Evolutionary conservation across 2,888 invertebrate species (phyloP), one percentile per base, ranked within the genome.

Genomic region (Tipula confusa): DNA sequence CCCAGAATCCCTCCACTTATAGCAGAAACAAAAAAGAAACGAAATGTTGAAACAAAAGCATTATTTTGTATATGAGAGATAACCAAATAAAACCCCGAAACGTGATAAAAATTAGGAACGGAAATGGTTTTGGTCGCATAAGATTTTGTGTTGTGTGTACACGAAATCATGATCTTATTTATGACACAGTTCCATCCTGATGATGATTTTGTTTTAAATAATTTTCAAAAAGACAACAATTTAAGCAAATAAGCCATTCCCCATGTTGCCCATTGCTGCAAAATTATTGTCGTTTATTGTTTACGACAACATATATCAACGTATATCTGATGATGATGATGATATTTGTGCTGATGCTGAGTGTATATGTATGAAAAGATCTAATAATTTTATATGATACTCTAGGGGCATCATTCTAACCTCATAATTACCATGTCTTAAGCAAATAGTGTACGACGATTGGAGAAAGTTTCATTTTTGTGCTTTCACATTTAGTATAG

Each of bases 361-460:
- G n/a, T n/a, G n/a, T n/a, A n/a, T n/a, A n/a, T n/a, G n/a, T n/a
- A n/a, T 43, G 43, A 15, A 4, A 43, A 64, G 24, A 64, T 11
- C 64, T 64, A 64, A 64, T 64, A 64, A 64, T 64, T 64, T 64
- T 64, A 64, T 64, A 64, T 64, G 18, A 64, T 24, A 64, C 64
- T 64, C 64, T 64, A 64, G 64, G 64, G 64, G 64, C 64, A 64
- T 64, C 18, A 64, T 64, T 64, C 64, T 64, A 64, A 64, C 64
- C 64, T 64, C 64, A 64, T 64, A 64, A 64, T 64, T 64, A 64
- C 24, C 64, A 64, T 64, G 64, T 64, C 24, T 64, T 64, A 18
- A 64, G 64, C 64, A 64, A 64, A 64, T 64, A 64, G 64, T 64
- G 13, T 43, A 64, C 64, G 64, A 64, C 9, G 24, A 64, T 64